phyloP scores from a whole-genome alignment of 2,797 vertebrate species.

The Characodon lateralis region DNA sequence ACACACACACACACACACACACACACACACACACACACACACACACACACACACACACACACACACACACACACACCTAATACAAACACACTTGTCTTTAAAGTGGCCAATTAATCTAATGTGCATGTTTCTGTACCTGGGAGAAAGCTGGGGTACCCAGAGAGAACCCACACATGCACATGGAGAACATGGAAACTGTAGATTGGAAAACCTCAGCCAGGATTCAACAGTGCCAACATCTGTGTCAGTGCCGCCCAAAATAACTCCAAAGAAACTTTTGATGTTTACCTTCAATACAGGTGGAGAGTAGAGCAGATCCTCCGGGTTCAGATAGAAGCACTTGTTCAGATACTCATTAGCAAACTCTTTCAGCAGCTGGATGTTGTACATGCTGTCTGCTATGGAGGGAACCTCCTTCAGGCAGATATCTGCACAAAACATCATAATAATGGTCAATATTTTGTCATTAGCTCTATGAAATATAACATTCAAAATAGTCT shows the following conservation, averaged over 20 bases:
- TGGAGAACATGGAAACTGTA: background rate
- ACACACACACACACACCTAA: background rate
- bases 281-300: slow-evolving; percentile 88
- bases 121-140: background rate
- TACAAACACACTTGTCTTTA: background rate
- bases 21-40: background rate
- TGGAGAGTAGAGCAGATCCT: slow-evolving; percentile 93
- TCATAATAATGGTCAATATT: background rate
- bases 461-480: background rate
- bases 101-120: background rate
- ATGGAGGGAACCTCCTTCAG: slow-evolving; percentile 92
- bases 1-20: background rate
- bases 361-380: slow-evolving; percentile 91
- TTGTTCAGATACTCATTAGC: slow-evolving; percentile 89
- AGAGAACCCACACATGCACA: background rate
- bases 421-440: slow-evolving; percentile 86
- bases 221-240: background rate
- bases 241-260: background rate
- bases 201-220: background rate
- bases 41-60: background rate
- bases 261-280: background rate
- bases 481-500: background rate
- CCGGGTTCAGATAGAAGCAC: slow-evolving; percentile 91
- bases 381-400: slow-evolving; percentile 93
- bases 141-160: background rate